Base-by-base conservation (phyloP, 2,888 invertebrate species). In the Melieria picta region DNA sequence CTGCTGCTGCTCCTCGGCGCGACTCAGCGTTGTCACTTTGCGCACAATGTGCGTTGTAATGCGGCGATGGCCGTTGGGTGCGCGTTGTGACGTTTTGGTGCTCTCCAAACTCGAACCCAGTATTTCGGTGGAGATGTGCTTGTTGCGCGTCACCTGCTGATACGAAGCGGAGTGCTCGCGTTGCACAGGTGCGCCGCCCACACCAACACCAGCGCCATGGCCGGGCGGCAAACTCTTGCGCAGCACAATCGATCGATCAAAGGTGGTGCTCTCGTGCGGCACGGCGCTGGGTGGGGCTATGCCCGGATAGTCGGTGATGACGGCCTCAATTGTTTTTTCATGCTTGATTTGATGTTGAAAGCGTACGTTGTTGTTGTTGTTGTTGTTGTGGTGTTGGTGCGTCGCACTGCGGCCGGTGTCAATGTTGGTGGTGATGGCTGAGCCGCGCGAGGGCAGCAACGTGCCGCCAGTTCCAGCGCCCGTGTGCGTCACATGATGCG, bases 1-100 rank as follows among this genome's bases (percentile, higher is more conserved):
- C 58, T 80, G 80, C 75, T 91, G 90, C 79, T 92, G 91, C 85
- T 96, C 95, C 85, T 96, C 95, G 56, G 95, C 96, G 13, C 95
- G 90, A 75, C 94, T 94, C 78, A 96, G 85, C 3, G 96, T 96
- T 50, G 96, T 96, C 79, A 96, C 94, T 86, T 95, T 96, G 75
- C 94, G 90, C 66, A 96, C 92, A 76, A 96, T 94, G 83, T 94
- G 91, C 58, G 95, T 94, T 45, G 95, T 96, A 77, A 96, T 94
- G 78, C 94, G 91, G 74, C 94, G 90, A 83, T 93, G 92, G 55
- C 95, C 94, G 83, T 91, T 92, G 77, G 93, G 92, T 72, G 92
- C 92, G 84, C 91, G 91, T 86, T 93, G 91, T 85, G 93, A 93
- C 81, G 94, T 92, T 88, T 94, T 93, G 75, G 93, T 93, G 80